phyloP scores from a whole-genome alignment of 2,113 vertebrate species.

The Planiliza haematocheilus region DNA sequence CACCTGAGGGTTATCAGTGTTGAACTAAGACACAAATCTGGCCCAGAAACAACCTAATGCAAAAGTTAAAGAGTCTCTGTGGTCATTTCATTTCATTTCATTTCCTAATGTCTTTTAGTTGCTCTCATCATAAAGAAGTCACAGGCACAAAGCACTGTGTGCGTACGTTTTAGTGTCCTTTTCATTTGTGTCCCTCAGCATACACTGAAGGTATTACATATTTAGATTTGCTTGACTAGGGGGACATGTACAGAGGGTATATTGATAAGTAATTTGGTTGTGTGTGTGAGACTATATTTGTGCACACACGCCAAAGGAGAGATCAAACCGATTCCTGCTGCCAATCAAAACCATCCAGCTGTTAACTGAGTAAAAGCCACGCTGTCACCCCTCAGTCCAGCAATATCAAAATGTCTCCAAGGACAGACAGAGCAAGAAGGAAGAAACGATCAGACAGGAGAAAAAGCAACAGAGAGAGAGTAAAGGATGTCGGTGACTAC shows the following conservation, averaged over 20 bases:
- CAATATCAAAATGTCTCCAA: slow-evolving; percentile 58
- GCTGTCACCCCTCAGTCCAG: slow-evolving; percentile 47
- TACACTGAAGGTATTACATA: slow-evolving; percentile 18
- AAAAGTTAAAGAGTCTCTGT: slow-evolving; percentile 4
- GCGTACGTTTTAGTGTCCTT: background rate
- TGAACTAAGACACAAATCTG: slow-evolving; percentile 6
- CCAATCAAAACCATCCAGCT: slow-evolving; percentile 57
- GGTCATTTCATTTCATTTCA: slow-evolving; percentile 10
- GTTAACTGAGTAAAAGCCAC: slow-evolving; percentile 27
- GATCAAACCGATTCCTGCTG: slow-evolving; percentile 43
- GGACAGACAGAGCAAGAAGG: slow-evolving; percentile 31
- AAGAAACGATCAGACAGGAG: slow-evolving; percentile 28
- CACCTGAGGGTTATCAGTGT: slow-evolving; percentile 14
- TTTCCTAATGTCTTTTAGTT: too few species aligned
- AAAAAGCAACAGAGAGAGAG: background rate
- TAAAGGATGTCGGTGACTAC: slow-evolving; percentile 25
- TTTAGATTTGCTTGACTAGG: background rate
- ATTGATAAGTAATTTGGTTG: slow-evolving; percentile 39
- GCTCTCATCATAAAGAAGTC: too few species aligned
- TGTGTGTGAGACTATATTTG: slow-evolving; percentile 18
- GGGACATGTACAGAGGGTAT: slow-evolving; percentile 11
- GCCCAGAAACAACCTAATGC: slow-evolving; percentile 4
- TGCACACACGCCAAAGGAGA: slow-evolving; percentile 4
- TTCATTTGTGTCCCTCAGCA: too few species aligned
- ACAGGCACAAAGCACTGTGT: too few species aligned